phyloP scores from a whole-genome alignment of 2,113 vertebrate genomes.

The Pelvicachromis taeniatus region DNA sequence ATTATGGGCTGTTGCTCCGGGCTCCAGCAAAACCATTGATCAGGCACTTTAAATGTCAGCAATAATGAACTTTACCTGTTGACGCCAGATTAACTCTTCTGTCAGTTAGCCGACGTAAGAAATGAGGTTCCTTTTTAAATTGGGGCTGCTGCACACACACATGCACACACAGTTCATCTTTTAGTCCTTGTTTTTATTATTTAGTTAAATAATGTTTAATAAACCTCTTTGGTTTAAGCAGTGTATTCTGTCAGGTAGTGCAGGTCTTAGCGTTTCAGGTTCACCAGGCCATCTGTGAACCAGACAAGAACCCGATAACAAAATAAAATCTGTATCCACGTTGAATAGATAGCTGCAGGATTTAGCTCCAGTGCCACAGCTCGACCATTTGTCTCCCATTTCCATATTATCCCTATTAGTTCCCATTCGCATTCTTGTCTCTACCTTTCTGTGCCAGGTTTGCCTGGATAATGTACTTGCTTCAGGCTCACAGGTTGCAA shows the following conservation, averaged over 20 bases:
- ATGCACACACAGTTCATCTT: not conserved
- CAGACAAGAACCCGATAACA: not conserved
- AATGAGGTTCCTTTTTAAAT: not conserved
- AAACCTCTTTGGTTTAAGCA: not conserved
- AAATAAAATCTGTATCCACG: not conserved
- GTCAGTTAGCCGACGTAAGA: not conserved
- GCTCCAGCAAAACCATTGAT: not conserved
- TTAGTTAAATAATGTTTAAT: not conserved
- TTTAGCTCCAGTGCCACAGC: conserved; percentile 1
- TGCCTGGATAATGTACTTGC: conserved; percentile 21
- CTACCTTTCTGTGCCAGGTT: not conserved
- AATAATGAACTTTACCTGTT: conserved; percentile 8
- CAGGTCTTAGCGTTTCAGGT: not conserved
- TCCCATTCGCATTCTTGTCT: conserved; percentile 22
- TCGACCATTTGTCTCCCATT: conserved; percentile 9
- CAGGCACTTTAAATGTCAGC: conserved; percentile 29
- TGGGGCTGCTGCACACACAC: not conserved
- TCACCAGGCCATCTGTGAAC: not conserved
- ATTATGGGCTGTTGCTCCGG: not conserved
- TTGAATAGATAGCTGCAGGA: not conserved
- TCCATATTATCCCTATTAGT: conserved; percentile 35
- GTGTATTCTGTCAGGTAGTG: not conserved
- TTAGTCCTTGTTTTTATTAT: not conserved
- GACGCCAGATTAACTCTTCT: not conserved
- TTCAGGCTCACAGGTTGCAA: conserved; percentile 34